phyloP scores from a whole-genome alignment of 2,113 vertebrate species.

The Poecile atricapillus region DNA sequence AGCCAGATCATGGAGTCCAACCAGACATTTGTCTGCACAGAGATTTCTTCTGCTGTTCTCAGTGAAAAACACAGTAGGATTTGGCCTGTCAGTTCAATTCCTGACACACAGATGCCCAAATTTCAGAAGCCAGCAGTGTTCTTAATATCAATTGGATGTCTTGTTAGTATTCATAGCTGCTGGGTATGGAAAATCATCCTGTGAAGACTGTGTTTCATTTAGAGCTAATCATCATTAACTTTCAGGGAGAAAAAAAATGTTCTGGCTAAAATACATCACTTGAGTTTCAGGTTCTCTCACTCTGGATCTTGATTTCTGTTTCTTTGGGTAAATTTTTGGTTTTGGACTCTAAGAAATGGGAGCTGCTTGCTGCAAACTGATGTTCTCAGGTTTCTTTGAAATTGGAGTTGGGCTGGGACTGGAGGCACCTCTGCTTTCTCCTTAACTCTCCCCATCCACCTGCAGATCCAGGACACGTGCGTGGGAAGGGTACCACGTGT shows the following conservation, averaged over 20 bases:
- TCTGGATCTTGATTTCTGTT: not conserved
- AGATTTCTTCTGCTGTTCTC: not conserved
- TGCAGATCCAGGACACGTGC: not conserved
- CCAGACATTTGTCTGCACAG: not conserved
- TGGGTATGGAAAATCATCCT: not conserved
- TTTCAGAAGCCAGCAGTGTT: not conserved
- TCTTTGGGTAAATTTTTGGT: not conserved
- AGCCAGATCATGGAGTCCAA: constrained; percentile 1
- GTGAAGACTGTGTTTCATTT: not conserved
- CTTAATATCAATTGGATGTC: not conserved
- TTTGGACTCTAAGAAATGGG: not conserved
- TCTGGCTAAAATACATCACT: not conserved
- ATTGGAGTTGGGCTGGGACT: not conserved
- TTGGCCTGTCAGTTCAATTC: not conserved
- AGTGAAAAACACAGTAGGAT: not conserved
- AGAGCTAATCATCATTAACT: not conserved
- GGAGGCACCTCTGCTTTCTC: not conserved
- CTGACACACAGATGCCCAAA: not conserved
- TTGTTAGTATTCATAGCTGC: not conserved
- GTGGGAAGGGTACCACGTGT: not conserved
- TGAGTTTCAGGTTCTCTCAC: not conserved
- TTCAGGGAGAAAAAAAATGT: not conserved
- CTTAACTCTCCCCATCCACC: not conserved
- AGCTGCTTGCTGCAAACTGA: not conserved
- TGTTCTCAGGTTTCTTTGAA: not conserved